phyloP scores from a whole-genome alignment of 2,797 vertebrate genomes.

The Danio aesculapii region DNA sequence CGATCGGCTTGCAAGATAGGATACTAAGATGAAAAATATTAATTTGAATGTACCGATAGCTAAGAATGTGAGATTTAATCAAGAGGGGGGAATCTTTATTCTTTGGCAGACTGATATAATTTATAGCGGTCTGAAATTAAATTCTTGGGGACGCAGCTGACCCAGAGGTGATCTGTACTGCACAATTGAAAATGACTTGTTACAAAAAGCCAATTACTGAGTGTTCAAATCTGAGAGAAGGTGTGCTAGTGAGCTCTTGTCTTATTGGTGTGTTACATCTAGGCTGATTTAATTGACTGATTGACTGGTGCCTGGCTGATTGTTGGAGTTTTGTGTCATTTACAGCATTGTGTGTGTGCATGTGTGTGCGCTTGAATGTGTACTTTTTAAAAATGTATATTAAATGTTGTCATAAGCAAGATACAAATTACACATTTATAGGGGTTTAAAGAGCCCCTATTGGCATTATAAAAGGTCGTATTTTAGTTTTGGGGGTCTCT shows the following conservation, averaged over 20 bases:
- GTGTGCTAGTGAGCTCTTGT: neutral
- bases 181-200: conserved; percentile 31
- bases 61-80: conserved; percentile 57
- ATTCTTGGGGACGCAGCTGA: conserved; percentile 26
- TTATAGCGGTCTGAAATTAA: conserved; percentile 37
- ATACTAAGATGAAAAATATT: conserved; percentile 59
- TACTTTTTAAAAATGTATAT: too few relatives aligned
- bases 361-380: too few relatives aligned
- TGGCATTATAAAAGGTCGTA: too few relatives aligned
- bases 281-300: neutral
- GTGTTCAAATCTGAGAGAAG: conserved; percentile 9
- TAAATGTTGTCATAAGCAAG: too few relatives aligned
- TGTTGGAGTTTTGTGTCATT: neutral
- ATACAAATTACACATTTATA: too few relatives aligned
- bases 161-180: conserved; percentile 33
- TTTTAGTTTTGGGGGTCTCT: too few relatives aligned
- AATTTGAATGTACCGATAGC: conserved; percentile 52
- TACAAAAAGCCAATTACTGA: conserved; percentile 33
- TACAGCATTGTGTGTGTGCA: neutral
- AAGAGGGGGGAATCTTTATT: conserved; percentile 45
- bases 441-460: too few relatives aligned
- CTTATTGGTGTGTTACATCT: conserved; percentile 5
- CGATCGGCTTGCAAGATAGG: conserved; percentile 47
- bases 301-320: neutral
- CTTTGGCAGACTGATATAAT: conserved; percentile 31